A percentile compares a stretch with the other conserved stretches of the same genome.
phyloP scores from a whole-genome alignment of 2,888 invertebrate genomes.

The Spodoptera picta region DNA sequence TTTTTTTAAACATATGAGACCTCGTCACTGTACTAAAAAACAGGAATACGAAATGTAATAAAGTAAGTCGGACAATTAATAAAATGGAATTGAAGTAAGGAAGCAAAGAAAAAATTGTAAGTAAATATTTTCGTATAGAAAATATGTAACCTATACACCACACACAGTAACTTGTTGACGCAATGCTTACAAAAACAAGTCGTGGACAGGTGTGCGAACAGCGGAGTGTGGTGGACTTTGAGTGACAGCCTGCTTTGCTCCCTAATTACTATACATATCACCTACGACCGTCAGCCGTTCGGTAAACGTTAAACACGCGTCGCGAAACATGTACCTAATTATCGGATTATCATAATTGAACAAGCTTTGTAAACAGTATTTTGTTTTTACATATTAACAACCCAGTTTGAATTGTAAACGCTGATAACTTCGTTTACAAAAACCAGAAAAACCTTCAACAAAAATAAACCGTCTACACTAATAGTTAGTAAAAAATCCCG shows the following conservation, averaged over 20 bases:
- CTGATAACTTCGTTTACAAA: too few relatives aligned
- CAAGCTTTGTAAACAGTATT: conserved; percentile 16
- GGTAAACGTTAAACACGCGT: conserved; percentile 24
- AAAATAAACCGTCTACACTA: too few relatives aligned
- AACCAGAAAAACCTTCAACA: too few relatives aligned
- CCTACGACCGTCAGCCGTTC: conserved; percentile 58
- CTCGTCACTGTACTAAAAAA: too few relatives aligned
- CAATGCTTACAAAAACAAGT: conserved; percentile 32
- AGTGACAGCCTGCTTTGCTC: conserved; percentile 64
- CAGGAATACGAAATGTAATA: too few relatives aligned
- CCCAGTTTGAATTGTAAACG: too few relatives aligned
- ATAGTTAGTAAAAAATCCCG: too few relatives aligned
- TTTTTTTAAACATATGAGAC: too few relatives aligned
- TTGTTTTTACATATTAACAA: background rate
- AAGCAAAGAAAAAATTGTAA: background rate
- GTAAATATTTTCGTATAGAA: conserved; percentile 13
- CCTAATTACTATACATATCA: conserved; percentile 61
- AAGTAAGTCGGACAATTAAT: too few relatives aligned
- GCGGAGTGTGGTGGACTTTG: conserved; percentile 69
- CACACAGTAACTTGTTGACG: conserved; percentile 22
- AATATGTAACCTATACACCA: background rate
- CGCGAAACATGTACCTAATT: conserved; percentile 27
- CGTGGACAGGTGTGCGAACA: conserved; percentile 68
- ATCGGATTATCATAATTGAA: conserved; percentile 41
- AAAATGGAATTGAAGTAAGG: background rate